Evolutionary conservation across 2,113 vertebrate species (phyloP).

Genomic region (Forbesichthys papilliferus): DNA sequence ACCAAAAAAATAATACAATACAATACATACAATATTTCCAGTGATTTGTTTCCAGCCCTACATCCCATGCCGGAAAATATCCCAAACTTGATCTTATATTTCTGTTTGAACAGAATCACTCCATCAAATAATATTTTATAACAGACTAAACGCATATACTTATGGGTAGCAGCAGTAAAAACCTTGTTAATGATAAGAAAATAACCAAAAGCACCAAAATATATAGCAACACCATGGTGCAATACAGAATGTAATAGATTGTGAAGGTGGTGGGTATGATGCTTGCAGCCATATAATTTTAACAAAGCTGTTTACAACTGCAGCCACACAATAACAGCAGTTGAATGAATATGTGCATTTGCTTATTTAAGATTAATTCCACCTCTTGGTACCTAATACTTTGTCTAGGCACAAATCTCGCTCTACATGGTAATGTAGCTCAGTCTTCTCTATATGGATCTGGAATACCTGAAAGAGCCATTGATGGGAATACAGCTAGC

Average conservation of each 20-base stretch:
- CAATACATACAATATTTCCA: no score
- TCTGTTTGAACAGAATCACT: not conserved
- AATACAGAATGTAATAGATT: no score
- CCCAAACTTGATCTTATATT: not conserved
- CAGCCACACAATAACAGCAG: not conserved
- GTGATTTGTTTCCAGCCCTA: no score
- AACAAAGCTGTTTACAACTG: not conserved
- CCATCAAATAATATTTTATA: not conserved
- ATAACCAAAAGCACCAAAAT: no score
- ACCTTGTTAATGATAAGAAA: no score
- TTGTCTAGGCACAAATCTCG: conserved; percentile 1
- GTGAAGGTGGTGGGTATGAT: not conserved
- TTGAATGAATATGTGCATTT: not conserved
- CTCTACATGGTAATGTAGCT: not conserved
- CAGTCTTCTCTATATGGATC: conserved; percentile 28
- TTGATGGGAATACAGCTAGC: conserved; percentile 33
- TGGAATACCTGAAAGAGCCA: conserved; percentile 5
- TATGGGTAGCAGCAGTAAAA: no score
- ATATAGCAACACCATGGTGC: no score
- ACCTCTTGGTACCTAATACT: not conserved
- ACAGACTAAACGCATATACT: not conserved
- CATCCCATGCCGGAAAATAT: no score
- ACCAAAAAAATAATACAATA: no score
- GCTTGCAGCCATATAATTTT: no score
- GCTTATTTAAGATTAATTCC: not conserved